A percentile compares a stretch with the other conserved stretches of the same genome.
These are phyloP conservation scores for Scolopax rusticola DNA, from an alignment of 2,797 vertebrate genomes.

Conservation along the genomic window DNA sequence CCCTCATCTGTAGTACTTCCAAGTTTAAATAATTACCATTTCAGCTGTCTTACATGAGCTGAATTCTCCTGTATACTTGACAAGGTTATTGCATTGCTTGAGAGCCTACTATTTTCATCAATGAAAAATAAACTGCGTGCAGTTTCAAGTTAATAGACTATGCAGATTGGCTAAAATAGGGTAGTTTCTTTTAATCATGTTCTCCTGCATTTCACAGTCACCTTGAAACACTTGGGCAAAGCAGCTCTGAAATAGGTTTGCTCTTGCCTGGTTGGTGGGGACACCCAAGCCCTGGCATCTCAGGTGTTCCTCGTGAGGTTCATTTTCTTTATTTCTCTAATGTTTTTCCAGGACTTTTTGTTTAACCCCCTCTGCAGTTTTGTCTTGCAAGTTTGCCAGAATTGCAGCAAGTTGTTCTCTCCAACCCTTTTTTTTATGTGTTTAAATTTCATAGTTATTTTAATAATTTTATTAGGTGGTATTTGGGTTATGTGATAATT, in stretches of 20 bases:
- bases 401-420: not conserved
- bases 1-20: not conserved
- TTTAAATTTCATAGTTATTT: not conserved
- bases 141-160: not conserved
- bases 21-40: not conserved
- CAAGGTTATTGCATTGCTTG: not conserved
- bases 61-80: not conserved
- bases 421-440: not conserved
- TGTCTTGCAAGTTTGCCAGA: not conserved
- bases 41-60: not conserved
- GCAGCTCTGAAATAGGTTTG: not conserved
- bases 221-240: not conserved
- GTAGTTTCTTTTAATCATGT: not conserved
- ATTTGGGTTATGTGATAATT: slow-evolving; percentile 30
- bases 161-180: not conserved
- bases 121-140: not conserved
- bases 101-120: slow-evolving; percentile 35
- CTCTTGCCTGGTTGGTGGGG: not conserved
- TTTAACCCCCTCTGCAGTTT: not conserved
- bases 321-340: not conserved
- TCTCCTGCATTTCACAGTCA: not conserved
- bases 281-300: not conserved
- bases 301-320: not conserved
- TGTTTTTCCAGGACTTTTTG: not conserved
- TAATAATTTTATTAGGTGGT: not conserved